Percentiles rank a stretch among this genome's conserved stretches.
phyloP scores from a whole-genome alignment of 2,888 invertebrate species.

The Mythimna lalbum region DNA sequence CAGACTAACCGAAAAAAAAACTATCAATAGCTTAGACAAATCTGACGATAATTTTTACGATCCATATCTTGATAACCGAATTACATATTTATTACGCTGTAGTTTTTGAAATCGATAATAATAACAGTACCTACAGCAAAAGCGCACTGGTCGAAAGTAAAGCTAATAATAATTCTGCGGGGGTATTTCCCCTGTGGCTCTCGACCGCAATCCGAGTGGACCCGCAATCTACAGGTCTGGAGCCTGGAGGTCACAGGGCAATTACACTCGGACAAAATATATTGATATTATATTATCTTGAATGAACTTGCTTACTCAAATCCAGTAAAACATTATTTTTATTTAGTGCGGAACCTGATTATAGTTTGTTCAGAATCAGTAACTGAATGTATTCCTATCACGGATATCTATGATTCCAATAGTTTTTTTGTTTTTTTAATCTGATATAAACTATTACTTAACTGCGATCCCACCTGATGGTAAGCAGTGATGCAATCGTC shows the following conservation, averaged over 20 bases:
- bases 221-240: not conserved
- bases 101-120: not conserved
- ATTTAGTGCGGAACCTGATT: no score
- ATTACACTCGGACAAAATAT: slow-evolving; percentile 11
- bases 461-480: no score
- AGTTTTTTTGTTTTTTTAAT: no score
- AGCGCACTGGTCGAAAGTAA: slow-evolving; percentile 10
- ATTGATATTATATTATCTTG: slow-evolving; percentile 2
- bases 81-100: not conserved
- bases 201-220: not conserved
- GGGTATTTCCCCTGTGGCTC: slow-evolving; percentile 38
- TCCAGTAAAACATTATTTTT: no score
- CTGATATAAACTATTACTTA: no score
- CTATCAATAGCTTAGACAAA: not conserved
- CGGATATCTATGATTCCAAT: no score
- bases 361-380: no score
- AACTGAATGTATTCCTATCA: no score
- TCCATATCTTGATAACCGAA: not conserved
- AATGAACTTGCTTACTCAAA: not conserved
- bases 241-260: slow-evolving; percentile 9
- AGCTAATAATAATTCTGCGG: slow-evolving; percentile 14
- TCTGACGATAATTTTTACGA: not conserved
- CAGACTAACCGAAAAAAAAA: no score
- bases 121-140: slow-evolving; percentile 9
- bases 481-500: no score